phyloP scores from a whole-genome alignment of 2,888 invertebrate species.

The Tetrapedia diversipes region DNA sequence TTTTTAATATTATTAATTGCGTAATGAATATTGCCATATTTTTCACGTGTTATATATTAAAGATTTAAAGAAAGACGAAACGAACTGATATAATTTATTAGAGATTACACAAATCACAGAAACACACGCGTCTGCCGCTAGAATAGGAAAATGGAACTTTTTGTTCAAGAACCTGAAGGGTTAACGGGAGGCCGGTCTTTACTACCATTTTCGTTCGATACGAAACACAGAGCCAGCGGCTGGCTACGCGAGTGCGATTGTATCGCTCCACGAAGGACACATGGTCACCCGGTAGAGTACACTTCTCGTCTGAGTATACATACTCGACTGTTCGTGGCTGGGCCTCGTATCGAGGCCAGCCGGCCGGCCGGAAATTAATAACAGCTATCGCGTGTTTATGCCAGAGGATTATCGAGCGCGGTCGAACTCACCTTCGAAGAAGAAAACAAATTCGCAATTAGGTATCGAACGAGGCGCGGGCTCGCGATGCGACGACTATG shows the following conservation, averaged over 20 bases:
- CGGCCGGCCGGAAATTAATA: conserved; percentile 38
- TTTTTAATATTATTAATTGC: no score
- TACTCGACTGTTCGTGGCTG: neutral
- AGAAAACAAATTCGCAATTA: conserved; percentile 55
- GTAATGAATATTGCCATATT: no score
- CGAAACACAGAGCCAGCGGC: conserved; percentile 7
- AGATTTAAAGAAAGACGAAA: no score
- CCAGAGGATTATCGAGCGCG: conserved; percentile 28
- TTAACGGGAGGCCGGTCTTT: conserved; percentile 39
- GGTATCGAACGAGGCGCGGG: neutral
- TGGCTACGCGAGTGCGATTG: no score
- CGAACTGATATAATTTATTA: no score
- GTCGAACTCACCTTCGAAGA: conserved; percentile 44
- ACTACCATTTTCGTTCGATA: conserved; percentile 40
- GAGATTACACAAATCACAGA: no score
- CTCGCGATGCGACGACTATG: conserved; percentile 1
- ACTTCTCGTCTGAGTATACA: neutral
- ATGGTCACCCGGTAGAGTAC: neutral
- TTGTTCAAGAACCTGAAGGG: no score
- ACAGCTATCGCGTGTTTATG: conserved; percentile 39
- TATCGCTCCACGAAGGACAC: neutral
- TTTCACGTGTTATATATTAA: no score
- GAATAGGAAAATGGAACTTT: no score
- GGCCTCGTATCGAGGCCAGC: neutral
- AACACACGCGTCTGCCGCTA: no score